Evolutionary conservation across 2,113 vertebrate genomes (phyloP), one percentile per base, ranked within the genome.

Genomic region (Amblyopsis rosae): DNA sequence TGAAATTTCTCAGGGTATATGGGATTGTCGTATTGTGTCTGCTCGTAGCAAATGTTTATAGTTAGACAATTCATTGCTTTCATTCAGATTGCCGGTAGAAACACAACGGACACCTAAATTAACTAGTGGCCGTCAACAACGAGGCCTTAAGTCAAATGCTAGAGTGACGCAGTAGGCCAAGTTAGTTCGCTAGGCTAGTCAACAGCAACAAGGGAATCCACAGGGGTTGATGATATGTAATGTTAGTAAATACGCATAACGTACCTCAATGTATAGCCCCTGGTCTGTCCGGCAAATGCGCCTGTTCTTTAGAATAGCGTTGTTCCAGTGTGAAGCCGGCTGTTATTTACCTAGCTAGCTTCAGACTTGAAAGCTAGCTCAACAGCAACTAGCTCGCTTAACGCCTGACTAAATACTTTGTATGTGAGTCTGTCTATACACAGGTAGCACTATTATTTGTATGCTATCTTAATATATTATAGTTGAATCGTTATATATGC

Each of bases 161-260:
- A 13, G n/a, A 72, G 76, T 85, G 84, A 88, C 84, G 77, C 82
- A 86, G 81, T 78, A 77, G 73, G 71, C 73, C 76, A 19, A 41
- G 35, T 41, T 26, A 41, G 35, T 41, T 41, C 4, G 35, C 35
- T 41, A 41, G 35, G 35, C 35, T 41, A 5, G 35, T 53, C 12
- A 62, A 70, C 17, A 5, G 7, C 0, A 8, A 62, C 15, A 13
- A 41, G 4, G 4, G 9, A n/a, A 59, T 13, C 12, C 1, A 15
- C n/a, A 32, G 15, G 2, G 1, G 4, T 11, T 26, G 12, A 10
- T 9, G 10, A 50, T 26, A 63, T 3, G 8, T 3, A 5, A 6
- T 0, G 10, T 1, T 13, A 4, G 8, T 48, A 10, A 48, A 4
- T 8, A 49, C 17, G 1, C 1, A 5, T 15, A 1, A 3, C 76